phyloP scores from a whole-genome alignment of 2,888 invertebrate species.

The Caenorhabditis sp. region DNA sequence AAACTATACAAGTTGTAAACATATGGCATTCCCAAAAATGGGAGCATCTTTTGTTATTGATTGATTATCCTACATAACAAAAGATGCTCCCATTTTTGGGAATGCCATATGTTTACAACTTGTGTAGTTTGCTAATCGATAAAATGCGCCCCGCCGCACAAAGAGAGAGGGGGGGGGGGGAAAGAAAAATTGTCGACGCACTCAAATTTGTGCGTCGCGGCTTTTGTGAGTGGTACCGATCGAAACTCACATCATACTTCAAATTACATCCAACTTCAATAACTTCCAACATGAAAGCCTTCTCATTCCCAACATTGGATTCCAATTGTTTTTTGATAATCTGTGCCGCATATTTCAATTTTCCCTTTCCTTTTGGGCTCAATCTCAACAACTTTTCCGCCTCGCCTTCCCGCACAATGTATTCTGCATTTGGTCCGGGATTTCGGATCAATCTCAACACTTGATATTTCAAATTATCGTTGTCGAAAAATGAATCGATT shows the following conservation, averaged over 20 bases:
- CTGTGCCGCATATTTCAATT: slow-evolving; percentile 9
- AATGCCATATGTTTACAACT: no score
- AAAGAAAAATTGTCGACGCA: no score
- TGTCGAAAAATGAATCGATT: not conserved
- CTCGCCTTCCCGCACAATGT: slow-evolving; percentile 7
- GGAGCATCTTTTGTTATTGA: no score
- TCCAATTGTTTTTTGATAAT: slow-evolving; percentile 9
- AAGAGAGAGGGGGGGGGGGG: no score
- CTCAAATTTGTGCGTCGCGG: no score
- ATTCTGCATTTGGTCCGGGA: slow-evolving; percentile 22
- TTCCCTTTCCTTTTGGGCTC: slow-evolving; percentile 6
- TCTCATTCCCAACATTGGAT: not conserved
- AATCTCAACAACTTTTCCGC: slow-evolving; percentile 5
- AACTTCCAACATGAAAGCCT: not conserved
- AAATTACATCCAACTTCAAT: slow-evolving; percentile 15
- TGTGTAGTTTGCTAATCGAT: no score
- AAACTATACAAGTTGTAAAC: no score
- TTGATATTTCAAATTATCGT: not conserved
- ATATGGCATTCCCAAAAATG: no score
- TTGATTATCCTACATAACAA: no score
- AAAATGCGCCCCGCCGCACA: no score
- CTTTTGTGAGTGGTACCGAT: no score
- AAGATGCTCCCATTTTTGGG: no score
- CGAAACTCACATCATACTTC: slow-evolving; percentile 15
- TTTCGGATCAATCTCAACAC: slow-evolving; percentile 11